These are phyloP conservation scores for Pseudopipra pipra DNA, from an alignment of 2,113 vertebrate species.

Conservation along the genomic window DNA sequence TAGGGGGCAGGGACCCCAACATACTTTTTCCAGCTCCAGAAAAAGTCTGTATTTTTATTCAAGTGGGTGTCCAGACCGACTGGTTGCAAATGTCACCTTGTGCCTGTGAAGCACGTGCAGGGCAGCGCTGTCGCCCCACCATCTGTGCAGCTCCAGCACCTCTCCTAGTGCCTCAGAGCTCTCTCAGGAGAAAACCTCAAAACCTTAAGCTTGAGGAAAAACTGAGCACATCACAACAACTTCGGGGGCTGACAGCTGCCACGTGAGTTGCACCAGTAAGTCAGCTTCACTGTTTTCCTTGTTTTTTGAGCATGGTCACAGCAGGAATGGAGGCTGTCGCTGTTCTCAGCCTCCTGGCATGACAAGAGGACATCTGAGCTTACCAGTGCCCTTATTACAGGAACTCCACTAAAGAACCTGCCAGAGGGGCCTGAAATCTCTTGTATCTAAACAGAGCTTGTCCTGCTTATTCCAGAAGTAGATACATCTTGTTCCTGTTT, in stretches of 20 bases:
- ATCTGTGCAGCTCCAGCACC: background rate
- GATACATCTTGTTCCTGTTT: constrained; percentile 18
- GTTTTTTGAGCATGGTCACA: background rate
- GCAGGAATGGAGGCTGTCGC: background rate
- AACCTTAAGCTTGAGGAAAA: background rate
- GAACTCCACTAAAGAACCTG: background rate
- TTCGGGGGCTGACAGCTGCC: background rate
- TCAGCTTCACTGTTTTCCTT: background rate
- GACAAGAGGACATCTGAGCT: background rate
- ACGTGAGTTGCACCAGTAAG: background rate
- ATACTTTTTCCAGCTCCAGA: background rate
- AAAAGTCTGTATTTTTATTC: background rate
- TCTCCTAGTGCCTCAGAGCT: background rate
- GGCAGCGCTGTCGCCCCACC: background rate
- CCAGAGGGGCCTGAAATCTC: background rate
- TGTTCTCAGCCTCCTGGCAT: background rate
- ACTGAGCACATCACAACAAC: background rate
- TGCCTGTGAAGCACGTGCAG: background rate
- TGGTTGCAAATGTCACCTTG: background rate
- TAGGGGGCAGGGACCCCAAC: background rate
- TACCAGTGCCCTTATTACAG: background rate
- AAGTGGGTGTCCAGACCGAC: background rate
- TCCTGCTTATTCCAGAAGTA: background rate
- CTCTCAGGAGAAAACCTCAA: background rate
- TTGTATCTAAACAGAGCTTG: background rate